Conservation (phyloP, 2,888 invertebrate species). For the Mechanitis mazaeus region DNA sequence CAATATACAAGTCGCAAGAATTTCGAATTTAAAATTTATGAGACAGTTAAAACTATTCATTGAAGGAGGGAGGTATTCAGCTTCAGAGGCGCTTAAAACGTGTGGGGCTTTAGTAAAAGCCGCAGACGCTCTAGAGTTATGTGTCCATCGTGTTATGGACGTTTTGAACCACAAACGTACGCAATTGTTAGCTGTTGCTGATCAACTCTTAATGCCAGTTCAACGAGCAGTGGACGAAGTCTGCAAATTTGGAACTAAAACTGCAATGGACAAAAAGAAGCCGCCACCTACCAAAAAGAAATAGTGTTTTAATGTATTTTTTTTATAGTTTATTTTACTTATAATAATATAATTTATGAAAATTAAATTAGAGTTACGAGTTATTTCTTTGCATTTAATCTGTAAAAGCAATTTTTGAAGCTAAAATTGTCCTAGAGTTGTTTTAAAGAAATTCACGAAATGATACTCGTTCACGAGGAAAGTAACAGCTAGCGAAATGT, state of each 20-base stretch:
- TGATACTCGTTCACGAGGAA: no score
- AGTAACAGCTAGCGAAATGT: no score
- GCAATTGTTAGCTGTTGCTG: constrained; percentile 45
- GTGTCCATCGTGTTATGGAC: constrained; percentile 39
- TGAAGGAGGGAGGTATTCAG: constrained; percentile 54
- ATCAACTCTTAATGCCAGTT: constrained; percentile 42
- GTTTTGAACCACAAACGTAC: constrained; percentile 42
- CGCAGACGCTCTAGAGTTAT: constrained; percentile 51
- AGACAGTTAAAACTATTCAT: constrained; percentile 46
- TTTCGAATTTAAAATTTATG: constrained; percentile 55
- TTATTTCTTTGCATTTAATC: no score
- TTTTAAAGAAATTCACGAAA: no score
- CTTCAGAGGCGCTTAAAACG: constrained; percentile 47
- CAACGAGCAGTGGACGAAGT: constrained; percentile 42
- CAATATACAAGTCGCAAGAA: constrained; percentile 53
- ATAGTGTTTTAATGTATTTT: constrained; percentile 9
- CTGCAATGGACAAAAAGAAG: constrained; percentile 36
- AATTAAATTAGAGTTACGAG: no score
- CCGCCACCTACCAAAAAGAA: constrained; percentile 19
- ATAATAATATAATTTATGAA: no score
- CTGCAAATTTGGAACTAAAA: constrained; percentile 35
- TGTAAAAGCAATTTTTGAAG: background rate
- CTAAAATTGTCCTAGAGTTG: background rate
- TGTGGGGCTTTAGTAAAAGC: constrained; percentile 41
- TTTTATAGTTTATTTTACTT: background rate